phyloP scores from a whole-genome alignment of 2,888 invertebrate genomes.

The Oligia strigilis region DNA sequence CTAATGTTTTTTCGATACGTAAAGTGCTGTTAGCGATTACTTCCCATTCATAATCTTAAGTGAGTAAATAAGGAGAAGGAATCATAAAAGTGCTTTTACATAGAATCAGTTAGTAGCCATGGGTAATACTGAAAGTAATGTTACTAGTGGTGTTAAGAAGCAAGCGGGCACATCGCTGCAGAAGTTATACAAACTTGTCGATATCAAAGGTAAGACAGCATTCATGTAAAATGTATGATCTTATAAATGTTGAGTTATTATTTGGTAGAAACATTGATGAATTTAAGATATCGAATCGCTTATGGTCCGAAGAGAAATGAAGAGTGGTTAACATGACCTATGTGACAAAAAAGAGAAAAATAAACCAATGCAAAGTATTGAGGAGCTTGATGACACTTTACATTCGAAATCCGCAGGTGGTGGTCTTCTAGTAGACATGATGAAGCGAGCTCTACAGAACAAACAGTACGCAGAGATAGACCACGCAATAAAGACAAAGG shows the following conservation, averaged over 20 bases:
- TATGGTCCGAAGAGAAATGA: too few relatives aligned
- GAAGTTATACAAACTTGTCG: constrained; percentile 96
- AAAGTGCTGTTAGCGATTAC: not conserved
- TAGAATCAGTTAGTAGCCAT: constrained; percentile 75
- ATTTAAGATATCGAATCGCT: too few relatives aligned
- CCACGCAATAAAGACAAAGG: constrained; percentile 97
- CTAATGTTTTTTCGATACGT: constrained; percentile 53
- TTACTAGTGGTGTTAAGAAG: constrained; percentile 98
- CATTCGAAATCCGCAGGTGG: constrained; percentile 91
- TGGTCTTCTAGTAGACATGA: constrained; percentile 97
- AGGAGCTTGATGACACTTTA: not conserved
- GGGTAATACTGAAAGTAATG: constrained; percentile 97
- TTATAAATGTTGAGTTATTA: too few relatives aligned
- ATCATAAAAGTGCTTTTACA: not conserved
- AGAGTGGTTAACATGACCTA: too few relatives aligned
- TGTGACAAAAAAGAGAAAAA: too few relatives aligned
- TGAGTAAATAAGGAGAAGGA: not conserved
- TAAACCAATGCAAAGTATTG: not conserved
- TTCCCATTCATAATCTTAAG: constrained; percentile 2
- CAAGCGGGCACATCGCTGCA: constrained; percentile 97
- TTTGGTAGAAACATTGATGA: too few relatives aligned
- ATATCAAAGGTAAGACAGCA: constrained; percentile 93
- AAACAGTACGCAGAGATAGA: constrained; percentile 98
- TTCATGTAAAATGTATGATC: not conserved
- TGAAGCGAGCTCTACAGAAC: constrained; percentile 97